Percentiles rank a stretch among this genome's conserved stretches.
Conservation (phyloP, 2,797 vertebrate species). For the Argentina silus region DNA sequence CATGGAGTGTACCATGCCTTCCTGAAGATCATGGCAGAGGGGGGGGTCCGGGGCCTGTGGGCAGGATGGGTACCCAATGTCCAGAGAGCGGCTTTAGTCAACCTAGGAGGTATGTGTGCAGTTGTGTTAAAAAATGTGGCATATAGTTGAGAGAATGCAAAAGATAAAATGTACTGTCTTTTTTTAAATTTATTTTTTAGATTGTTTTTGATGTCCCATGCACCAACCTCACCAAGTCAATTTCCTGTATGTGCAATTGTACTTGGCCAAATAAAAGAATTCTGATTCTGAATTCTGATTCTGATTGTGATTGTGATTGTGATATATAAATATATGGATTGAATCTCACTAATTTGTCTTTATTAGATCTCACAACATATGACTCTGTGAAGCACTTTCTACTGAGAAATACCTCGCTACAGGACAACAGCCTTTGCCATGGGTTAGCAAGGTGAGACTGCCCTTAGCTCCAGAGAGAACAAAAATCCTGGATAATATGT, state of each 20-base stretch:
- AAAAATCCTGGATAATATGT: not conserved
- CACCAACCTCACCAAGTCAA: too few species aligned
- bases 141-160: not conserved
- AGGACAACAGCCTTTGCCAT: constrained; percentile 83
- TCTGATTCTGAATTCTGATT: too few species aligned
- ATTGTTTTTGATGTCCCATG: too few species aligned
- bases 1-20: constrained; percentile 82
- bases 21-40: constrained; percentile 82
- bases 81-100: constrained; percentile 85
- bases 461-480: not conserved
- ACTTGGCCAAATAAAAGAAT: too few species aligned
- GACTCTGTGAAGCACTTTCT: constrained; percentile 85
- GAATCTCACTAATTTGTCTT: not conserved
- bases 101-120: constrained; percentile 80
- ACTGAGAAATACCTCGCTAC: constrained; percentile 77
- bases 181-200: too few species aligned
- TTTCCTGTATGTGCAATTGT: too few species aligned
- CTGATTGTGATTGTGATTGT: too few species aligned
- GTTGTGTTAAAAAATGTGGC: not conserved
- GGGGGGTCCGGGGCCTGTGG: constrained; percentile 84
- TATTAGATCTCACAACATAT: constrained; percentile 83
- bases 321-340: not conserved
- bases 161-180: not conserved
- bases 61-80: constrained; percentile 87
- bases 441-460: constrained; percentile 66